Percentiles rank a stretch among this genome's conserved stretches.
phyloP scores from a whole-genome alignment of 2,888 invertebrate species.

The Tridacna crocea region DNA sequence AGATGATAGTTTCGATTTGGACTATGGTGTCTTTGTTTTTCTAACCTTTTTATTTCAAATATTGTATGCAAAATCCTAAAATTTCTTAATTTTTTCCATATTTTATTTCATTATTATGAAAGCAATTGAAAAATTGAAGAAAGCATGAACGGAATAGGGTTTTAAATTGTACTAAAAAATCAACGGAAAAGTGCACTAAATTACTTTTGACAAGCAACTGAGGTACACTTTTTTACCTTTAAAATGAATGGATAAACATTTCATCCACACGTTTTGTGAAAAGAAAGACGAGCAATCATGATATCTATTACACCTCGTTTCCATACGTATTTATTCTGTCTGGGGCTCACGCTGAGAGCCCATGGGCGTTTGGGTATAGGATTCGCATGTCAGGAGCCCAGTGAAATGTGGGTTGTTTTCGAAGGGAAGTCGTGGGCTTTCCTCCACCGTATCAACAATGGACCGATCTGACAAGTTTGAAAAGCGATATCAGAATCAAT shows the following conservation, averaged over 20 bases:
- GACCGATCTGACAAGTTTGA: conserved; percentile 12
- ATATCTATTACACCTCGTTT: conserved; percentile 20
- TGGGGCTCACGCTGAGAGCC: conserved; percentile 51
- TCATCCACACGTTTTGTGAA: conserved; percentile 21
- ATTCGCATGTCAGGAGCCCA: conserved; percentile 60
- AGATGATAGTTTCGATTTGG: neutral
- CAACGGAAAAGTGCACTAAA: neutral
- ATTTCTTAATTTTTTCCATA: too few relatives aligned
- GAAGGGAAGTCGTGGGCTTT: conserved; percentile 47
- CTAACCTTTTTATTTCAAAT: neutral
- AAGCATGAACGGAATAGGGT: too few relatives aligned
- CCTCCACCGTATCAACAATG: conserved; percentile 44
- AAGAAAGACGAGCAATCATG: conserved; percentile 9
- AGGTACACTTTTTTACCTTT: neutral
- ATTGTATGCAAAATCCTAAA: neutral
- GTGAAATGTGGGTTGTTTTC: conserved; percentile 58
- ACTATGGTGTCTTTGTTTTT: neutral
- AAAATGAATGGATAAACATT: conserved; percentile 9
- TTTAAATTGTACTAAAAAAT: neutral
- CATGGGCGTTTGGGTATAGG: conserved; percentile 59
- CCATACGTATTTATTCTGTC: conserved; percentile 36
- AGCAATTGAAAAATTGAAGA: too few relatives aligned
- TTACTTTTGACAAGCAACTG: neutral
- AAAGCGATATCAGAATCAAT: conserved; percentile 38
- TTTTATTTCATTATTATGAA: too few relatives aligned